Conservation (phyloP, 1,140 invertebrate genomes). For the Mycetomoellerius zeteki region DNA sequence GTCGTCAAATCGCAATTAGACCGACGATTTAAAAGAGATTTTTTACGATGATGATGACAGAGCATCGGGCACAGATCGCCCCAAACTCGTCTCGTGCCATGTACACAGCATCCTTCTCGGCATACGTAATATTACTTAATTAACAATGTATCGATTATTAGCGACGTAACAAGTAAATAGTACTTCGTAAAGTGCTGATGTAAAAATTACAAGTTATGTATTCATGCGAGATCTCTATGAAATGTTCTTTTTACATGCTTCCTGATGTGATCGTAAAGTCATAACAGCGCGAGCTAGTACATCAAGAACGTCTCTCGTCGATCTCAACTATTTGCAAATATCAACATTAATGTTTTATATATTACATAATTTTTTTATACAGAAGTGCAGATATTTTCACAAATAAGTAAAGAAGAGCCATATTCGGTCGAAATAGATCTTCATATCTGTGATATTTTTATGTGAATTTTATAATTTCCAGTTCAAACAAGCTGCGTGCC, state of each 20-base stretch:
- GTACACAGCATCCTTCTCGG: not conserved
- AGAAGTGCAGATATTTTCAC: not conserved
- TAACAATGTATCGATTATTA: slow-evolving; percentile 56
- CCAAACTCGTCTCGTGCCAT: slow-evolving; percentile 3
- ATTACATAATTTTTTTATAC: not conserved
- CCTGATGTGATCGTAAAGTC: not conserved
- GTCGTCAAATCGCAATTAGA: slow-evolving; percentile 78
- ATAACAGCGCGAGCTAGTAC: not conserved
- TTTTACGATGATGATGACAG: slow-evolving; percentile 67
- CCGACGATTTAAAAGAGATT: slow-evolving; percentile 77
- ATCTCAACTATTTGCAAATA: not conserved
- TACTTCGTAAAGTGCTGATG: not conserved
- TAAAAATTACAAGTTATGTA: slow-evolving; percentile 10
- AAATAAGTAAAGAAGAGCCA: no score
- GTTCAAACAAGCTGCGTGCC: no score
- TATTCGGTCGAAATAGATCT: no score
- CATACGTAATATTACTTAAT: slow-evolving; percentile 21
- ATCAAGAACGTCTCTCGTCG: not conserved
- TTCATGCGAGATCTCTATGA: not conserved
- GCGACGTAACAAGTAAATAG: slow-evolving; percentile 12
- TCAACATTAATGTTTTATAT: not conserved
- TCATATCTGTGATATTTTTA: no score
- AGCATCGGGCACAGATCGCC: slow-evolving; percentile 4
- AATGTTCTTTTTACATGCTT: slow-evolving; percentile 5
- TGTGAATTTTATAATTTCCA: no score